Conservation (phyloP, 2,888 invertebrate species). For the Elmis aenea region DNA sequence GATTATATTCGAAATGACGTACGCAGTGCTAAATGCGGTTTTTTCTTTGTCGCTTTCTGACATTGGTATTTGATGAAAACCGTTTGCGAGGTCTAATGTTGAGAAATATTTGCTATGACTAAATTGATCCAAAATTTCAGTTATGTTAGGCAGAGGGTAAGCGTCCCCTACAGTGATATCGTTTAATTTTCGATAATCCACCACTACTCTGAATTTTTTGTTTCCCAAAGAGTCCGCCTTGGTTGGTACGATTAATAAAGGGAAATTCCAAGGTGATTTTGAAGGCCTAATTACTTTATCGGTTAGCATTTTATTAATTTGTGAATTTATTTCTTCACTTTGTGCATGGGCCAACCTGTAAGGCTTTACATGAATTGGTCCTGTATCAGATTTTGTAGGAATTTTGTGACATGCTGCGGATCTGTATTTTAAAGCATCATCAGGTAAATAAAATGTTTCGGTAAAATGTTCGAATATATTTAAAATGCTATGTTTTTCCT, state of each 20-base stretch:
- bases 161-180: slow-evolving; percentile 29
- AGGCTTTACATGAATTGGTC: slow-evolving; percentile 27
- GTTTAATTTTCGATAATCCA: no score
- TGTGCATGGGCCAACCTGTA: slow-evolving; percentile 31
- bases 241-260: slow-evolving; percentile 25
- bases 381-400: slow-evolving; percentile 15
- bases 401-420: slow-evolving; percentile 26
- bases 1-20: slow-evolving; percentile 25
- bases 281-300: slow-evolving; percentile 29
- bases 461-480: slow-evolving; percentile 26
- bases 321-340: slow-evolving; percentile 30
- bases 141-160: no score
- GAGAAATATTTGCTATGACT: slow-evolving; percentile 21
- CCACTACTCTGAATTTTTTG: no score
- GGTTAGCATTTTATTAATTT: slow-evolving; percentile 28
- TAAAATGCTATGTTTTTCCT: slow-evolving; percentile 26
- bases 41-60: slow-evolving; percentile 14
- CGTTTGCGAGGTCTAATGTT: slow-evolving; percentile 18
- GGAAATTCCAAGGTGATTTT: slow-evolving; percentile 25
- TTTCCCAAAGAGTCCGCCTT: no score
- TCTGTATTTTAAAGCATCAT: slow-evolving; percentile 25
- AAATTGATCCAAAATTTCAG: slow-evolving; percentile 32
- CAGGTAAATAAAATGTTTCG: slow-evolving; percentile 27
- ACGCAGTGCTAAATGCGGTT: slow-evolving; percentile 25
- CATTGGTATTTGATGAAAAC: no score